These are phyloP conservation scores for Pristis pectinata DNA, from an alignment of 2,797 vertebrate species.

Conservation along the genomic window DNA sequence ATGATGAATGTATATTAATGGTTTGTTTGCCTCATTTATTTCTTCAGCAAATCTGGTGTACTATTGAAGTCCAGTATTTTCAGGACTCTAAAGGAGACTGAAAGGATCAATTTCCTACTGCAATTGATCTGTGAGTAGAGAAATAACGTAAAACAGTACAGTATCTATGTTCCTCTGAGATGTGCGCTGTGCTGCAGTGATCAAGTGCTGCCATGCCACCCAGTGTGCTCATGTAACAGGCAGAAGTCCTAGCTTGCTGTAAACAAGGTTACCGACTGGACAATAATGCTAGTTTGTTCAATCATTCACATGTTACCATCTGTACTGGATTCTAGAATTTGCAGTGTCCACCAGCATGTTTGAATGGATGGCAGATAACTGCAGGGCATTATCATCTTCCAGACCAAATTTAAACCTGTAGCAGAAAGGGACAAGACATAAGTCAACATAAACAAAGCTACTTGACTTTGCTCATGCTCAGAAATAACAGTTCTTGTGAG, in stretches of 20 bases:
- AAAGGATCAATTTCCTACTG: background rate
- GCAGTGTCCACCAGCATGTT: background rate
- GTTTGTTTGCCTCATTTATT: background rate
- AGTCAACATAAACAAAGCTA: background rate
- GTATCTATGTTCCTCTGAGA: background rate
- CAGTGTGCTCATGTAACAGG: background rate
- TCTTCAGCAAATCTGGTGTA: background rate
- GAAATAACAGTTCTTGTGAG: background rate
- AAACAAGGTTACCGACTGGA: background rate
- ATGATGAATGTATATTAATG: background rate
- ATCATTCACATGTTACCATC: background rate
- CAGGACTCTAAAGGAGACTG: too few relatives aligned
- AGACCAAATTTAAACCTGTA: background rate
- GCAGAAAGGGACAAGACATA: background rate
- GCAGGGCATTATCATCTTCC: background rate
- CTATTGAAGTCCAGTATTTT: background rate
- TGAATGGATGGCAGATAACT: background rate
- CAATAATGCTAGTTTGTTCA: background rate
- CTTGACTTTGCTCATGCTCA: background rate
- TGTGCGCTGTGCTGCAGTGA: background rate
- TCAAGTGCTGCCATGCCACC: background rate
- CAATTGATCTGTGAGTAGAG: too few relatives aligned
- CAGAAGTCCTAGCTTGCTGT: background rate
- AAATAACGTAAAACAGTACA: background rate
- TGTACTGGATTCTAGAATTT: background rate